A percentile compares a stretch with the other conserved stretches of the same genome.
Evolutionary conservation across 2,113 vertebrate genomes (phyloP).

Genomic region (Talpa occidentalis): DNA sequence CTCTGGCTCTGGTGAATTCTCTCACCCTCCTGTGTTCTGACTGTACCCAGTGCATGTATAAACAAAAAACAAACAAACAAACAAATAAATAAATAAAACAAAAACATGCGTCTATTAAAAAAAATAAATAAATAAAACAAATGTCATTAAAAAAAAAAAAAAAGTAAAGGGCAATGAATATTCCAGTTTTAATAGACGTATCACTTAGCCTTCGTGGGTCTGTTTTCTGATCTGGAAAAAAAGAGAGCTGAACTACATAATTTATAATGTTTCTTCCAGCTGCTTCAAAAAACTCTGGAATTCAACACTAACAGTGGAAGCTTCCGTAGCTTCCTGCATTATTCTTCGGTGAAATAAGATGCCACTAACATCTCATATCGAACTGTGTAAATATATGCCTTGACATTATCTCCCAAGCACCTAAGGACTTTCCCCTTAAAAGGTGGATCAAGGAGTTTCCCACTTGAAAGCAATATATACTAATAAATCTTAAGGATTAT

Average conservation of each 20-base stretch:
- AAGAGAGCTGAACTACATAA: not conserved
- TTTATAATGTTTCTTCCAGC: conserved; percentile 65
- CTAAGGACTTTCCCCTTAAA: not conserved
- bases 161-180: not conserved
- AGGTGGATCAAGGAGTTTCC: conserved; percentile 33
- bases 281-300: conserved; percentile 19
- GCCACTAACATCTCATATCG: not conserved
- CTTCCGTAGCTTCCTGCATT: not conserved
- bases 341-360: conserved; percentile 25
- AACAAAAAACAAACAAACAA: too few species aligned
- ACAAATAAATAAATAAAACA: too few species aligned
- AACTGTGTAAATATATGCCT: not conserved
- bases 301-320: conserved; percentile 33
- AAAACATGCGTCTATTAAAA: too few species aligned
- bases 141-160: too few species aligned
- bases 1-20: too few species aligned
- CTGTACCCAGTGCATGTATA: too few species aligned
- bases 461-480: conserved; percentile 15
- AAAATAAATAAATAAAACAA: too few species aligned
- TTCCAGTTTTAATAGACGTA: not conserved
- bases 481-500: not conserved
- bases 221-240: conserved; percentile 54
- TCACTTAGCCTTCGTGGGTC: conserved; percentile 10
- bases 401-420: conserved; percentile 10
- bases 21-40: too few species aligned